Evolutionary conservation across 2,888 invertebrate species (phyloP), one percentile per base, ranked within the genome.

Genomic region (Pinctada fucata): DNA sequence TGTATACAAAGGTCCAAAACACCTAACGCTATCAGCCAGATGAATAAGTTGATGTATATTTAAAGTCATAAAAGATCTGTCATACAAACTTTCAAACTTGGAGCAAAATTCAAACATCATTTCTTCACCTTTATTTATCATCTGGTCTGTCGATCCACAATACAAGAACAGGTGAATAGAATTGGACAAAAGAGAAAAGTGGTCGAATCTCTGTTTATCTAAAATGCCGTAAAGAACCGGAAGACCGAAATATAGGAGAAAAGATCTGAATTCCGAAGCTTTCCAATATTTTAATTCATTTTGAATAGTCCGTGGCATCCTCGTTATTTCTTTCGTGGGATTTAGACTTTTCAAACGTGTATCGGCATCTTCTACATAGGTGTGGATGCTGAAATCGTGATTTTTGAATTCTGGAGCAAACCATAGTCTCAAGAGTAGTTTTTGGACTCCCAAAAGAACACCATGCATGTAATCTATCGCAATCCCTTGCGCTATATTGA

Each of bases 1-100:
- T 4, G 82, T 83, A 63, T 75, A 84, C 13, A 84, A 66, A 52
- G 84, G 83, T 49, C 84, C 84, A 48, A 83, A 48, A 8, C 58
- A 48, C 47, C 82, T 49, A 0, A 84, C 83, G 78, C 77, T 74
- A 65, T 83, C 83, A 64, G 79, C 72, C 31, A 84, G 52, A 73
- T 84, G 84, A n/a, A 83, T 4, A 6, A 83, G 66, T 16, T 84
- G 80, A 72, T 84, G 84, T 6, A 84, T 2, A 75, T 84, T 83
- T 3, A 81, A 67, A 3, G 79, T 79, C 82, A 83, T 82, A 49
- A 70, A 80, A n/a, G n/a, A n/a, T n/a, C n/a, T n/a, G n/a, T n/a
- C n/a, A n/a, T n/a, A n/a, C 6, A 51, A 51, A 16, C 1, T 10
- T 45, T 48, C 45, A 66, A 71, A 71, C 6, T 50, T 68, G 31